These are phyloP conservation scores for Lepidurus couesii DNA, from an alignment of 1,140 invertebrate genomes.

Conservation along the genomic window DNA sequence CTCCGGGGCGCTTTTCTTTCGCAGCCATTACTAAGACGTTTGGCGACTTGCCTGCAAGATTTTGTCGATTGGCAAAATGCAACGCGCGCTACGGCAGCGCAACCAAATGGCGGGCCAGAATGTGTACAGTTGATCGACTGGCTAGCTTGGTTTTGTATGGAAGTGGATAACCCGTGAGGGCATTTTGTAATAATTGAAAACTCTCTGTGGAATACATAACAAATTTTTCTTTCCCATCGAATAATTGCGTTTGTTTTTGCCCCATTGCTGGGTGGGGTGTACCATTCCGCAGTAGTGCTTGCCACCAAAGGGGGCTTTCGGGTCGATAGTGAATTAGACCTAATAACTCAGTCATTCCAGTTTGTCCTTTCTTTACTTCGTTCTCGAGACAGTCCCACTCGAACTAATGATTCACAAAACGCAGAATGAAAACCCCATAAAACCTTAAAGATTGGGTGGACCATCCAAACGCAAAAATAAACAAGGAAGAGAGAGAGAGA, in stretches of 20 bases:
- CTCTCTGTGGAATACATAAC: background rate
- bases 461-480: background rate
- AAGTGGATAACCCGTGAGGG: conserved; percentile 1
- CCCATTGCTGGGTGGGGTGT: no score
- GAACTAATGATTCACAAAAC: background rate
- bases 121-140: conserved; percentile 26
- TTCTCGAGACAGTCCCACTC: no score
- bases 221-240: background rate
- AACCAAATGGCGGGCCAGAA: background rate
- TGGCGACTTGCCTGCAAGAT: conserved; percentile 30
- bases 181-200: background rate
- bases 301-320: no score
- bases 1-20: background rate
- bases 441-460: background rate
- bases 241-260: no score
- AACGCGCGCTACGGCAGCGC: background rate
- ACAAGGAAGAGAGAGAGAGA: background rate
- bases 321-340: no score
- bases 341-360: no score
- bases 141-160: conserved; percentile 31
- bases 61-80: conserved; percentile 32
- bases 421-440: background rate
- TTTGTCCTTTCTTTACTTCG: no score
- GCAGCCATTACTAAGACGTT: conserved; percentile 30
- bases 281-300: no score